phyloP scores from a whole-genome alignment of 2,797 vertebrate genomes.

The Hafferia zeledoni region DNA sequence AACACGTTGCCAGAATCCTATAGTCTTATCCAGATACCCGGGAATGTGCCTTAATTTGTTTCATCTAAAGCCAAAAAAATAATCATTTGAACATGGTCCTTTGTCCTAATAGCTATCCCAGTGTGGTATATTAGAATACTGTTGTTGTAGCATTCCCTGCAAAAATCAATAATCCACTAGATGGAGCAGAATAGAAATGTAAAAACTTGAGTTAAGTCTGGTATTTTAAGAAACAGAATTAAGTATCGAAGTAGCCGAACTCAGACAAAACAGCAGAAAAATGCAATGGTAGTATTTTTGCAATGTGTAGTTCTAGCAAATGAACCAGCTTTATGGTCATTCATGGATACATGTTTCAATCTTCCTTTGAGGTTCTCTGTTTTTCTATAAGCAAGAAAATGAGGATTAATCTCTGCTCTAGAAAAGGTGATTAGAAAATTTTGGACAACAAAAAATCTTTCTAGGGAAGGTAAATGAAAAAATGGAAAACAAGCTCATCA shows the following conservation, averaged over 20 bases:
- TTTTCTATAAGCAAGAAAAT: not conserved
- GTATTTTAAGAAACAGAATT: not conserved
- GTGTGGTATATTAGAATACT: not conserved
- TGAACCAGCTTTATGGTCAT: not conserved
- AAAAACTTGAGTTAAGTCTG: constrained; percentile 36
- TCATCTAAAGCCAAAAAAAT: constrained; percentile 47
- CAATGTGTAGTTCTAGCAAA: not conserved
- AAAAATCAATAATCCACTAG: constrained; percentile 70
- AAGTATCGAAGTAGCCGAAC: not conserved
- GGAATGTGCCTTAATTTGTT: constrained; percentile 49
- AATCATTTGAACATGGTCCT: constrained; percentile 38
- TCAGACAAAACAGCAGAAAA: not conserved
- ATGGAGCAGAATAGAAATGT: constrained; percentile 70
- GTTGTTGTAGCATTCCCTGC: constrained; percentile 31
- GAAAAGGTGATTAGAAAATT: not conserved
- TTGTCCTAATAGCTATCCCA: constrained; percentile 25
- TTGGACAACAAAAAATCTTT: not conserved
- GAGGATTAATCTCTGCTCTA: not conserved
- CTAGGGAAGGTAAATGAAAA: not conserved
- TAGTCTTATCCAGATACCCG: constrained; percentile 32
- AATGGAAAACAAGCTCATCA: not conserved
- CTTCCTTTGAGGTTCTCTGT: not conserved
- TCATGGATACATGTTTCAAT: not conserved
- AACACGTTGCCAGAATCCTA: constrained; percentile 20
- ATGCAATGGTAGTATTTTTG: not conserved